A percentile compares a stretch with the other conserved stretches of the same genome.
Evolutionary conservation across 2,888 invertebrate species (phyloP).

Genomic region (Heliconius aoede): DNA sequence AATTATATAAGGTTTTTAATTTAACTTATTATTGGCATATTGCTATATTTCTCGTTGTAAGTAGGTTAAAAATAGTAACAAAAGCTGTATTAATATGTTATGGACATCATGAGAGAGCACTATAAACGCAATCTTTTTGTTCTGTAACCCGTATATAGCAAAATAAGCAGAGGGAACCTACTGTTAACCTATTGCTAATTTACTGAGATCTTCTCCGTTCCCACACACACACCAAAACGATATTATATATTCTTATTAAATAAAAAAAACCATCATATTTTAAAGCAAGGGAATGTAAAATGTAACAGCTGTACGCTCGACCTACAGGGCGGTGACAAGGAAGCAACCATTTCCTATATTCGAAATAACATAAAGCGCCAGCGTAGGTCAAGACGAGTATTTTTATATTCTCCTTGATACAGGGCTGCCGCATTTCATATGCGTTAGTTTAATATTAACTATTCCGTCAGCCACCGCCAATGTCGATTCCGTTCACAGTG

Average conservation of each 20-base stretch:
- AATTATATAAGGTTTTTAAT: not conserved
- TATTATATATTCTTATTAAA: no score
- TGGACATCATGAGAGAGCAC: no score
- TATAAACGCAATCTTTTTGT: no score
- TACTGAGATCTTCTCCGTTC: no score
- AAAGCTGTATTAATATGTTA: not conserved
- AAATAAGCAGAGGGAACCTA: no score
- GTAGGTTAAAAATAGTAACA: not conserved
- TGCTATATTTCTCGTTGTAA: not conserved
- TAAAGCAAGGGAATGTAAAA: slow-evolving; percentile 1
- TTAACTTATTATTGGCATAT: not conserved
- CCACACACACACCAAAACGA: no score
- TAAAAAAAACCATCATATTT: not conserved
- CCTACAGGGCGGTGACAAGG: slow-evolving; percentile 33
- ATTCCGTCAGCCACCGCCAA: slow-evolving; percentile 70
- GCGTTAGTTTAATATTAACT: slow-evolving; percentile 76
- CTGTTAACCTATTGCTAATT: no score
- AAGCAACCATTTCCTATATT: slow-evolving; percentile 53
- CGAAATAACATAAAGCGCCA: slow-evolving; percentile 66
- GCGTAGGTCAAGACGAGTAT: slow-evolving; percentile 80
- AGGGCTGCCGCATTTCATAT: slow-evolving; percentile 79
- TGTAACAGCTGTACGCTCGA: slow-evolving; percentile 32
- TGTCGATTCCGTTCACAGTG: slow-evolving; percentile 51
- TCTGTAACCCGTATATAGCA: no score
- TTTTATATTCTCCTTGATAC: slow-evolving; percentile 81